Base-by-base conservation (phyloP, 2,797 vertebrate species). In the Zalophus californianus region DNA sequence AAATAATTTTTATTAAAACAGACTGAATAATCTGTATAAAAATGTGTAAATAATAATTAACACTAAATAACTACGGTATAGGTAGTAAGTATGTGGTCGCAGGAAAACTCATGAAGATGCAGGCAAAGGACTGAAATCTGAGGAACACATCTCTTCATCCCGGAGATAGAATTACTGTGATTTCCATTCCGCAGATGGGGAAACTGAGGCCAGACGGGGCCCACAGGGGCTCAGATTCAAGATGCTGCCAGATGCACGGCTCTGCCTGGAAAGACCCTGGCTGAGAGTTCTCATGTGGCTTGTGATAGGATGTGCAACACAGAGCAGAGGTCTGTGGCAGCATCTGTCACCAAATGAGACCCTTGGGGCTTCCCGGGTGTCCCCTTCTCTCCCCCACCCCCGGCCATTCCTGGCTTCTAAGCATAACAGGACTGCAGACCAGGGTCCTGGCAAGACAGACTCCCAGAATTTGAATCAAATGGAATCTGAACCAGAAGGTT, bases 271-370 rank as follows among this genome's bases (percentile, higher is more conserved):
- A 54, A 52, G 62, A 54, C 13, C 38, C 27, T 2, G 0, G 29
- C 38, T 20, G 7, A 78, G 48, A 41, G 32, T 18, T n/a, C 60
- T 56, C 23, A 0, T 1, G 50, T 41, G 86, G 23, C 72, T 48
- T 38, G 3, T 56, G n/a, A 68, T 9, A 58, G 60, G 86, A 87
- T 27, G 18, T 6, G 60, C 4, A 20, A 52, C 38, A 79, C 50
- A 44, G 2, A 6, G 70, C 35, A 56, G 80, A 70, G 70, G 32
- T 10, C 66, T 7, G 44, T 2, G 4, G 77, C 7, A 41, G 64
- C 50, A 75, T 84, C 68, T 96, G 86, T 93, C 96, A 82, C 85
- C 44, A 75, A n/a, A 38, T 60, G 91, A 94, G 56, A 86, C 20
- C 54, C 41, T 9, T 64, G 85, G 80, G 91, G 29, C 29, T 93